Conservation (phyloP, 2,113 vertebrate genomes). For the Callipepla squamata region DNA sequence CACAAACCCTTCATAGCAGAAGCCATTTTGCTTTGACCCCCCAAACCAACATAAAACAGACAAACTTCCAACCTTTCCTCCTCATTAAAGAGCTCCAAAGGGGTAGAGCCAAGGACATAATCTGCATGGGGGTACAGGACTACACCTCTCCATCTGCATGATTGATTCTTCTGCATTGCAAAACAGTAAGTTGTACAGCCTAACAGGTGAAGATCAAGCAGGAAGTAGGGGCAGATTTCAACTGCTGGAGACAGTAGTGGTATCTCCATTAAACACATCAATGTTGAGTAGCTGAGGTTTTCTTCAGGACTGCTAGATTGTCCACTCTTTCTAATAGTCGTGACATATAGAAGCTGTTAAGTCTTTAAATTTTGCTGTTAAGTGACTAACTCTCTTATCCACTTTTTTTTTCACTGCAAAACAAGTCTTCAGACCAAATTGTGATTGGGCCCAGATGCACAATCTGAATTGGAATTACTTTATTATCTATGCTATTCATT, state of each 20-base stretch:
- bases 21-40: neutral
- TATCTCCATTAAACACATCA: neutral
- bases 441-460: conserved; percentile 58
- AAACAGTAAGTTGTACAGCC: neutral
- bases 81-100: neutral
- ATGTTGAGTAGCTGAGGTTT: neutral
- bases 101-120: neutral
- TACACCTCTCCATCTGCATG: neutral
- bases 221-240: neutral
- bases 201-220: neutral
- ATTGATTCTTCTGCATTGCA: neutral
- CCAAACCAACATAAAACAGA: neutral
- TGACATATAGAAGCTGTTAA: neutral
- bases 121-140: neutral
- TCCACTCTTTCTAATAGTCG: neutral
- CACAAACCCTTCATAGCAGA: neutral
- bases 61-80: neutral
- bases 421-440: conserved; percentile 42
- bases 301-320: neutral
- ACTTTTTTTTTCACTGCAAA: neutral
- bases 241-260: neutral
- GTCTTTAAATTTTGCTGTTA: neutral
- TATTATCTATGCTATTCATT: conserved; percentile 44
- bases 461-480: conserved; percentile 59
- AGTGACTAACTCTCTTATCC: neutral